Conservation (phyloP, 53 echinoderm and acorn worm genomes). For the Antedon mediterranea region DNA sequence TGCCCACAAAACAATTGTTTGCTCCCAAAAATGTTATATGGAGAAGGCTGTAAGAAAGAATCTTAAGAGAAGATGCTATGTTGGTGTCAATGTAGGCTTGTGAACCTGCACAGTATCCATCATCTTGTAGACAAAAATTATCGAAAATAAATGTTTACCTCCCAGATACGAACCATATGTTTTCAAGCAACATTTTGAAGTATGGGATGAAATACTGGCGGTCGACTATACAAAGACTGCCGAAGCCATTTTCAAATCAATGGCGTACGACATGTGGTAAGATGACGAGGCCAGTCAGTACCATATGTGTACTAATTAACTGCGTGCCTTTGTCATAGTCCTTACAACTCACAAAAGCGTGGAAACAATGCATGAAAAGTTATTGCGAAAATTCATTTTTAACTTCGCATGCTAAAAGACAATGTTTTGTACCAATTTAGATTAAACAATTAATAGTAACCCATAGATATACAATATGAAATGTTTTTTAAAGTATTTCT, state of each 20-base stretch:
- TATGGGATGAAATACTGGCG: slow-evolving; percentile 85
- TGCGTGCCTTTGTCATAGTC: not conserved
- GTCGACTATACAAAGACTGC: slow-evolving; percentile 96
- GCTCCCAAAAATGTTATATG: too few species aligned
- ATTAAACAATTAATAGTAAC: too few species aligned
- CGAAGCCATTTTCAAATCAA: slow-evolving; percentile 73
- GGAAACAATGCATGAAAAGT: too few species aligned
- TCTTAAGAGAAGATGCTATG: too few species aligned
- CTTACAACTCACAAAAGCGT: not conserved
- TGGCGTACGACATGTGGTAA: slow-evolving; percentile 64
- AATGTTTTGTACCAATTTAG: too few species aligned
- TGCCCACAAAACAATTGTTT: too few species aligned
- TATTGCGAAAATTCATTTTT: too few species aligned
- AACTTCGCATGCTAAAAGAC: too few species aligned
- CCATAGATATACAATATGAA: too few species aligned
- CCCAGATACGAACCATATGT: slow-evolving; percentile 81
- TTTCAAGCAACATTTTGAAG: slow-evolving; percentile 90
- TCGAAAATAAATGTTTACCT: not conserved
- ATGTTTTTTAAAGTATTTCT: too few species aligned
- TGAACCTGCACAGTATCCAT: not conserved
- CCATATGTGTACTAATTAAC: slow-evolving; percentile 3
- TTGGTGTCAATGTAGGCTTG: too few species aligned
- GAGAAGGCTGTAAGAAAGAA: too few species aligned
- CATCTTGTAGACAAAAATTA: not conserved
- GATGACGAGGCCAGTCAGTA: not conserved